Conservation (phyloP, 2,797 vertebrate genomes). For the Eulemur albifrons region DNA sequence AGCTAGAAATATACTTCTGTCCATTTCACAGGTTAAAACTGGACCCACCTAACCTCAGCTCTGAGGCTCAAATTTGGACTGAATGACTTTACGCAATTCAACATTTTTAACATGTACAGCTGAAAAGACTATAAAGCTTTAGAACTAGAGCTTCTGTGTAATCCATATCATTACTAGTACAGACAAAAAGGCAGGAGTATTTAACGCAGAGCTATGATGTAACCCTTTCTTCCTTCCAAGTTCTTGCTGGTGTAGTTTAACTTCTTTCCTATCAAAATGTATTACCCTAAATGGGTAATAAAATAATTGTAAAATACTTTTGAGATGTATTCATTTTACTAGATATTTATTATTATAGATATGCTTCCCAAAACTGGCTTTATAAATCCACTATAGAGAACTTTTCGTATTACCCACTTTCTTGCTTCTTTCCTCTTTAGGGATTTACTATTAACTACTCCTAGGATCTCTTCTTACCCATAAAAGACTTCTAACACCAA, state of each 20-base stretch:
- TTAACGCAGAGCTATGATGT: background rate
- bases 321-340: background rate
- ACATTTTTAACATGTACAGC: background rate
- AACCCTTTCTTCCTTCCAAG: background rate
- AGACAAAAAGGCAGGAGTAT: background rate
- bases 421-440: background rate
- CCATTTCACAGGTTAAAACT: background rate
- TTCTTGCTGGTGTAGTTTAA: background rate
- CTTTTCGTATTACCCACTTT: background rate
- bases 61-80: background rate
- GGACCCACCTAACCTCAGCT: background rate
- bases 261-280: slow-evolving; percentile 28
- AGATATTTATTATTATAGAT: background rate
- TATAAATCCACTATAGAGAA: background rate
- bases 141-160: background rate
- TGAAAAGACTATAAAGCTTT: background rate
- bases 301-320: background rate
- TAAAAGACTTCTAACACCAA: background rate
- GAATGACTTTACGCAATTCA: background rate
- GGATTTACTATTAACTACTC: background rate
- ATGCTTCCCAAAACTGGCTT: background rate
- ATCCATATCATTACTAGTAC: background rate
- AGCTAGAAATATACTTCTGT: background rate
- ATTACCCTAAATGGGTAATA: background rate
- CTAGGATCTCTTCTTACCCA: background rate